Evolutionary conservation across 2,113 vertebrate genomes (phyloP).

Genomic region (Colinus virginianus): DNA sequence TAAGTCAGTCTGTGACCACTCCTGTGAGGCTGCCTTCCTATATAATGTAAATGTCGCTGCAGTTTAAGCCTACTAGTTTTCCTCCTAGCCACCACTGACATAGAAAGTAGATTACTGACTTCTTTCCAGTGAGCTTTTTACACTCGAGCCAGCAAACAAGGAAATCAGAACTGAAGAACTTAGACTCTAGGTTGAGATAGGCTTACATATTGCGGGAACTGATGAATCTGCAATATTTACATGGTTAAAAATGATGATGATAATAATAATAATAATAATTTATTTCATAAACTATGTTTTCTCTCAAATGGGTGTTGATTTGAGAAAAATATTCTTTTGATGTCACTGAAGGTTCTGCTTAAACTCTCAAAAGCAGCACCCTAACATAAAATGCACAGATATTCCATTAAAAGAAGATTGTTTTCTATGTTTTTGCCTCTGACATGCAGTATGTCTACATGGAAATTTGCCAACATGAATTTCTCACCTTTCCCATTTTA

Average conservation of each 20-base stretch:
- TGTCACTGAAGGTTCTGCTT: neutral
- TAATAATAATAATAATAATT: too few species aligned
- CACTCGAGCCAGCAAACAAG: neutral
- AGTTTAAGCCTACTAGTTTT: neutral
- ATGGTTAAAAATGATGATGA: neutral
- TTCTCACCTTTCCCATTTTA: neutral
- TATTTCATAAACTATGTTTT: neutral
- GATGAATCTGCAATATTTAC: neutral
- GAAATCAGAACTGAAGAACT: neutral
- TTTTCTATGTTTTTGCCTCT: neutral
- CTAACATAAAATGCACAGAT: neutral
- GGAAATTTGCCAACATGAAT: neutral
- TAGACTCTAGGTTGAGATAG: neutral
- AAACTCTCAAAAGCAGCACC: neutral
- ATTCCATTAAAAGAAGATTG: neutral
- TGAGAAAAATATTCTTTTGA: neutral
- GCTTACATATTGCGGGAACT: neutral
- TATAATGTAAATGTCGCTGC: neutral
- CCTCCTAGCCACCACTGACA: neutral
- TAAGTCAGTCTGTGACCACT: conserved; percentile 1
- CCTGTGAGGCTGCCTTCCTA: neutral
- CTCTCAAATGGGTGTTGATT: neutral
- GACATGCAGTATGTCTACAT: neutral
- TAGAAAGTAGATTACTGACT: neutral
- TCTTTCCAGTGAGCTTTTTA: neutral